Evolutionary conservation across 2,888 invertebrate genomes (phyloP).

Genomic region (Timema cristinae): DNA sequence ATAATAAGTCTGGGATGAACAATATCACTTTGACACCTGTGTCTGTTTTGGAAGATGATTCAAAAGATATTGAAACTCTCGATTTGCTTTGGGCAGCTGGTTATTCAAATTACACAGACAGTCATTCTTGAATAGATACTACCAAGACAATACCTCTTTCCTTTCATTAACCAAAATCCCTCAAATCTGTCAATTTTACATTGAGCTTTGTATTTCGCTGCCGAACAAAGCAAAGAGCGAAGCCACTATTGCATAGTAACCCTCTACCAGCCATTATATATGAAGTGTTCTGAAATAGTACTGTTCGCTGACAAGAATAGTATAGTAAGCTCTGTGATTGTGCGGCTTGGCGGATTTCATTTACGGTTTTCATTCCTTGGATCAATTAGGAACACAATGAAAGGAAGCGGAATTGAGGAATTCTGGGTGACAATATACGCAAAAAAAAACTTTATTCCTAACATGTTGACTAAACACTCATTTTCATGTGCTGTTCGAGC

Average conservation of each 20-base stretch:
- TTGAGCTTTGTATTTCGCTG: neutral
- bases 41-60: neutral
- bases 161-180: slow-evolving; percentile 9
- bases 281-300: slow-evolving; percentile 13
- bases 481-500: neutral
- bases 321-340: slow-evolving; percentile 7
- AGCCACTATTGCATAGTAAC: neutral
- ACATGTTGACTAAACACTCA: neutral
- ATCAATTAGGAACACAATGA: neutral
- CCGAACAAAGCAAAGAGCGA: slow-evolving; percentile 3
- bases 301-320: slow-evolving; percentile 2
- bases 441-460: neutral
- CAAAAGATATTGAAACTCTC: slow-evolving; percentile 7
- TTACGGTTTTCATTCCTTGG: neutral
- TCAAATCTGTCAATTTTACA: slow-evolving; percentile 9
- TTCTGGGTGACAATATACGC: neutral
- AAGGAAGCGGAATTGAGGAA: neutral
- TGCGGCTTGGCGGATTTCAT: neutral
- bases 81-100: slow-evolving; percentile 12
- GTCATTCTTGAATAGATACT: slow-evolving; percentile 7
- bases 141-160: slow-evolving; percentile 6
- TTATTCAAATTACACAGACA: neutral
- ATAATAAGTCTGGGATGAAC: neutral
- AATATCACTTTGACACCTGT: neutral
- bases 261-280: neutral